Base-by-base conservation (phyloP, 2,797 vertebrate species). In the Lepus oiostolus region DNA sequence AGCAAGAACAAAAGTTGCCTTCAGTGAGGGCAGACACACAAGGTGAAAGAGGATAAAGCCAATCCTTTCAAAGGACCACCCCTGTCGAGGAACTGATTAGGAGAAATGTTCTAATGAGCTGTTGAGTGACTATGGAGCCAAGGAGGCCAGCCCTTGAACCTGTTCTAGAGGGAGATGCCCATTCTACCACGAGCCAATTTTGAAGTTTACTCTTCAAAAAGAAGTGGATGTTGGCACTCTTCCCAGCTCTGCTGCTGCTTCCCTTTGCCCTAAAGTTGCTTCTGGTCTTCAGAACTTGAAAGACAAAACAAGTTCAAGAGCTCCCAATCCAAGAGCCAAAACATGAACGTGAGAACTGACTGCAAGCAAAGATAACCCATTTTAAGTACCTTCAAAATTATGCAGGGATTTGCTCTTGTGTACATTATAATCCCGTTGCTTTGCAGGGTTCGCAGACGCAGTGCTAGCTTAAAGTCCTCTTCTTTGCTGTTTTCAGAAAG, bases 381-480 rank as follows among this genome's bases (percentile, higher is more conserved):
- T 97, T 97, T 95, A 97, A 98, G 98, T 98, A 99, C 99, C 99
- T 99, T 99, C 65, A 99, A 98, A 96, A 99, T 98, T 50, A 99
- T 99, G 98, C 99, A 99, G 91, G 99, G 99, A 93, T 99, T 99
- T 0, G 99, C 98, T 97, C 99, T 98, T 71, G 99, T 99, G 98
- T 99, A 99, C 99, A 99, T 99, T 97, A 99, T 99, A 97, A 99
- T 99, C 68, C 99, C 99, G 83, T 98, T 98, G 98, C 98, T 99
- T 98, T 99, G 99, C 94, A 99, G 98, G 0, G 99, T 99, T 97
- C 99, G 98, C 98, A 99, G 99, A 90, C 99, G 99, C 62, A 99
- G 98, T 50, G 98, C 99, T 91, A 99, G 98, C 95, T 99, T 99
- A 98, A 99, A 98, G 97, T 99, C 99, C 38, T 99, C 98, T 9